Evolutionary conservation across 2,888 invertebrate species (phyloP), one percentile per base, ranked within the genome.

Genomic region (Scaptodrosophila latifasciaeformis): DNA sequence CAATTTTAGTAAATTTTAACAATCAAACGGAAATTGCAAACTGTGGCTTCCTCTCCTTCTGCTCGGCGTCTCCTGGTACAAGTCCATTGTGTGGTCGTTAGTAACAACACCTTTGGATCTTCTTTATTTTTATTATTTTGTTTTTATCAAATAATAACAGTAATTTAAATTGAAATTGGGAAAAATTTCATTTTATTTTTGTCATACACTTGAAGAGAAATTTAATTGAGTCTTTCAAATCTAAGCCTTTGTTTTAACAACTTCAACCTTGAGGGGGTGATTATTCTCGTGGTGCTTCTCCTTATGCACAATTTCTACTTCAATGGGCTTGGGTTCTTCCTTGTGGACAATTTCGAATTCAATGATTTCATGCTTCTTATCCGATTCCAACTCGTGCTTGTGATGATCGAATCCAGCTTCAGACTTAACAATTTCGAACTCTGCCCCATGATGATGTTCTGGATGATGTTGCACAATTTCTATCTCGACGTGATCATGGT

Each of bases 11-110:
- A 61, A 71, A 60, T 55, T 55, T 44, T 18, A 45, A 2, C 31
- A 31, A 18, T 17, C 45, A 30, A 48, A 29, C 74, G 74, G 74
- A 74, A 78, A 78, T 74, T 79, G 61, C 64, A 67, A 74, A 68
- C 60, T 71, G 69, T 58, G 63, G 67, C 58, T 30, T 49, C 5
- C 34, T 12, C 34, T 10, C 15, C 34, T 13, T n/a, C n/a, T n/a
- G n/a, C n/a, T n/a, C n/a, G n/a, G n/a, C n/a, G n/a, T n/a, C n/a
- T n/a, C n/a, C n/a, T n/a, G n/a, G n/a, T n/a, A n/a, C n/a, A n/a
- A n/a, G n/a, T n/a, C n/a, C n/a, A n/a, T n/a, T n/a, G n/a, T n/a
- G n/a, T n/a, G n/a, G n/a, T n/a, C n/a, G n/a, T n/a, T n/a, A n/a
- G n/a, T n/a, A n/a, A n/a, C n/a, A n/a, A n/a, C n/a, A n/a, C n/a